These are phyloP conservation scores for Ceraclea dissimilis DNA, from an alignment of 2,888 invertebrate genomes.

Conservation along the genomic window DNA sequence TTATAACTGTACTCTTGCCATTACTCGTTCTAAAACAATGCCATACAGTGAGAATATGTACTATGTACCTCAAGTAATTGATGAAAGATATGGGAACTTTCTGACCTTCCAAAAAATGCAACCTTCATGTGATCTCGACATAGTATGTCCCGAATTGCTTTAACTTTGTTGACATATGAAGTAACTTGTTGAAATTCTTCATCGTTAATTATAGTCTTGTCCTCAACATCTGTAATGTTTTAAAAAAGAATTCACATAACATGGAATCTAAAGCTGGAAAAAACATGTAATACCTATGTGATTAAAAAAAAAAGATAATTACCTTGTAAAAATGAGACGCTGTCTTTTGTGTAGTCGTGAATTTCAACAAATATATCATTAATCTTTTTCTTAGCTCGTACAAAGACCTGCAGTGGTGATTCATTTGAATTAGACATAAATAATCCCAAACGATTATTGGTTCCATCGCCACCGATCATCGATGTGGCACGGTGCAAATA, in stretches of 20 bases:
- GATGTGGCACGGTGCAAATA: conserved; percentile 1
- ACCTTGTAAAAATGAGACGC: conserved; percentile 80
- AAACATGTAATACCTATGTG: neutral
- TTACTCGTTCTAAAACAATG: conserved; percentile 76
- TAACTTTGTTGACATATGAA: conserved; percentile 78
- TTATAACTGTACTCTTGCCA: conserved; percentile 98
- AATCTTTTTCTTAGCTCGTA: conserved; percentile 96
- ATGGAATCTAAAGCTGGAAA: too few species aligned
- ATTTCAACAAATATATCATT: conserved; percentile 96
- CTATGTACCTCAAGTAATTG: neutral
- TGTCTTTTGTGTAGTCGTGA: conserved; percentile 86
- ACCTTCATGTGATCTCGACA: conserved; percentile 98
- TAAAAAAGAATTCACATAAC: too few species aligned
- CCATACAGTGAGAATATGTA: too few species aligned
- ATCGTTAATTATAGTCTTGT: conserved; percentile 64
- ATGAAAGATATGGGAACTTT: neutral
- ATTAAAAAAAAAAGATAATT: neutral
- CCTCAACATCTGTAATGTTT: conserved; percentile 32
- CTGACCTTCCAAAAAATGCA: conserved; percentile 55
- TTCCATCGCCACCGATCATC: conserved; percentile 70
- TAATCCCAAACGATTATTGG: conserved; percentile 46
- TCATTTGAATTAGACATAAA: conserved; percentile 33
- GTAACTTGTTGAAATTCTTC: conserved; percentile 68
- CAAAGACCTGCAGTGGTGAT: conserved; percentile 96
- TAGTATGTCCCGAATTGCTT: conserved; percentile 90